Evolutionary conservation across 2,888 invertebrate genomes (phyloP), one percentile per base, ranked within the genome.

Genomic region (Charanyca ferruginea): DNA sequence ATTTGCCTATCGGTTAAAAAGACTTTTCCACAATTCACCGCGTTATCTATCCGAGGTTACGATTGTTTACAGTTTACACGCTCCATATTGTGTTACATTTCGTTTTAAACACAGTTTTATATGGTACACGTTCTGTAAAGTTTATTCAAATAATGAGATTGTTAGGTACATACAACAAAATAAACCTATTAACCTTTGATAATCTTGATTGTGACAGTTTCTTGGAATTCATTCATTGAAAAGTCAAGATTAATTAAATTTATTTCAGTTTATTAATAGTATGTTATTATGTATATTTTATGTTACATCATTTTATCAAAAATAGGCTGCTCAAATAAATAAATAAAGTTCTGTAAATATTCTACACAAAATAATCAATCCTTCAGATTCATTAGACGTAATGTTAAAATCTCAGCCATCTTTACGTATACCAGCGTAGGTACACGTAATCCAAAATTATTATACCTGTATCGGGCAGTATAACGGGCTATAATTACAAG

Each of bases 401-500:
- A 32, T 42, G 42, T 59, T 52, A 55, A 47, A 61, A 48, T 53
- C 42, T 48, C 57, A 25, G 47, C 8, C 8, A 42, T 73, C 20
- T 76, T 79, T 67, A 62, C 66, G 53, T 59, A 72, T 65, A 63
- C 53, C 44, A 32, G 58, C n/a, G 28, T 22, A 58, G 7, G 28
- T 16, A 61, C 53, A 67, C 63, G 65, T 59, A 83, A 73, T 77
- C 77, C 64, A 54, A 77, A 83, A 71, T 79, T 66, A 79, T 75
- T 66, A 77, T 69, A 54, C 45, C 64, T 53, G 20, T 25, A 16
- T 51, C 59, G 49, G 55, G 44, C 53, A 65, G 58, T 54, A 66
- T 78, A 84, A 82, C 79, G 75, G 84, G 20, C 63, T 65, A 64
- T 85, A 85, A 87, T 86, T 79, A 85, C 73, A 72, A 68, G 76